Evolutionary conservation across 92 coral and sea anemone species (phyloP).

Genomic region (Phenganax subtilis): DNA sequence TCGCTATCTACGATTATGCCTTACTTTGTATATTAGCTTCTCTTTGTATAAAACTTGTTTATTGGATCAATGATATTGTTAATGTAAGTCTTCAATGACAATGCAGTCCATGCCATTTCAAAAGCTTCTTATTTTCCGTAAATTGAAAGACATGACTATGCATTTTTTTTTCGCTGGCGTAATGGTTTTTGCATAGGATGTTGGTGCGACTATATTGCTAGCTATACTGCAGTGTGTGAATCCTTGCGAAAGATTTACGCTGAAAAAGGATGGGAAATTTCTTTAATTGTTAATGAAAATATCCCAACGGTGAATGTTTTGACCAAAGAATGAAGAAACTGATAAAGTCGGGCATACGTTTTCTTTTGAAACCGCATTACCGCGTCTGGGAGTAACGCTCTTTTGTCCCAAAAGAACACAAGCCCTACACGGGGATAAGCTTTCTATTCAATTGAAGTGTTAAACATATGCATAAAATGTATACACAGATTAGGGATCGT

Average conservation of each 20-base stretch:
- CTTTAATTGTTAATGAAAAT: constrained; percentile 10
- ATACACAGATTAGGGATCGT: constrained; percentile 9
- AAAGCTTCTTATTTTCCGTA: no score
- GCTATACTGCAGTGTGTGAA: neutral
- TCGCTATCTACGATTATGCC: no score
- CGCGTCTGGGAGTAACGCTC: constrained; percentile 28
- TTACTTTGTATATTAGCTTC: no score
- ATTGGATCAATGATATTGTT: no score
- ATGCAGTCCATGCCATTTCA: no score
- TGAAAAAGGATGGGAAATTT: neutral
- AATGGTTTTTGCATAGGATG: no score
- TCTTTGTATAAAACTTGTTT: no score
- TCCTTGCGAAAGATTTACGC: neutral
- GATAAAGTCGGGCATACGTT: constrained; percentile 26
- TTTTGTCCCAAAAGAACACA: constrained; percentile 14
- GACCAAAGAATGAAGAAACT: constrained; percentile 25
- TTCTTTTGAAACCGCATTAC: constrained; percentile 22
- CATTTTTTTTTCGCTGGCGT: no score
- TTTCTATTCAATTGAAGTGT: constrained; percentile 1
- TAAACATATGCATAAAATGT: constrained; percentile 21
- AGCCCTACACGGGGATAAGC: neutral
- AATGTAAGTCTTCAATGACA: no score
- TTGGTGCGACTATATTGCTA: no score
- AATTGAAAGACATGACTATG: no score
- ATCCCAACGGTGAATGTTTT: constrained; percentile 19